Conservation (phyloP, 2,113 vertebrate genomes). For the Amphiprion percula region DNA sequence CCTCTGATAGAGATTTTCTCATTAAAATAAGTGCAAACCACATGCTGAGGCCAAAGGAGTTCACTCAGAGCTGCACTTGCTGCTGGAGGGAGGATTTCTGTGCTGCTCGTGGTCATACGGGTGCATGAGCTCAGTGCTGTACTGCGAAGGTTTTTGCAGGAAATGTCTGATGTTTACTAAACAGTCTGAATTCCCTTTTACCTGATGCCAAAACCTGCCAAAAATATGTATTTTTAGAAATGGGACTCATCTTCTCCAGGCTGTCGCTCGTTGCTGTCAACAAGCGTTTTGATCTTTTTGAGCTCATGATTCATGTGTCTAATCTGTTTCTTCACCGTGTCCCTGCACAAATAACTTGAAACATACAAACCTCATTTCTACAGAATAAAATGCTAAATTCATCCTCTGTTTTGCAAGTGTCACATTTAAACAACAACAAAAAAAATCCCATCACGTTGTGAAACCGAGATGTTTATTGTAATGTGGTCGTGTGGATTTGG, state of each 20-base stretch:
- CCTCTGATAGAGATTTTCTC: neutral
- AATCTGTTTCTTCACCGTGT: conserved; percentile 52
- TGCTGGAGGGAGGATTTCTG: conserved; percentile 6
- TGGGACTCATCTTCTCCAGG: conserved; percentile 48
- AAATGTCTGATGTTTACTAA: conserved; percentile 3
- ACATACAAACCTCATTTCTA: conserved; percentile 48
- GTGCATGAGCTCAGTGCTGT: conserved; percentile 1
- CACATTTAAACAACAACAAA: neutral
- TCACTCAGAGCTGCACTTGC: neutral
- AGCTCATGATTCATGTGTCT: conserved; percentile 58
- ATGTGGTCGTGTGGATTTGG: conserved; percentile 4
- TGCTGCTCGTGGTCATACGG: neutral
- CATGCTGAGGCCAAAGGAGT: conserved; percentile 18
- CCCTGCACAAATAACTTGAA: conserved; percentile 42
- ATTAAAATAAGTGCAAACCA: conserved; percentile 14
- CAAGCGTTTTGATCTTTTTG: conserved; percentile 61
- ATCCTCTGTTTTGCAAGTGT: conserved; percentile 2
- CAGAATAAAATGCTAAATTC: conserved; percentile 38
- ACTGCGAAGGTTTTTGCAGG: neutral
- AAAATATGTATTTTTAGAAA: conserved; percentile 45
- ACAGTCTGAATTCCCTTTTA: conserved; percentile 12
- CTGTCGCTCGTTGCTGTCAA: conserved; percentile 51
- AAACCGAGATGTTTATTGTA: conserved; percentile 4
- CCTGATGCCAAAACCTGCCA: conserved; percentile 40
- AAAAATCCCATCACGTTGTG: no score